Conservation (phyloP, 2,888 invertebrate species). For the Geophilus truncorum region DNA sequence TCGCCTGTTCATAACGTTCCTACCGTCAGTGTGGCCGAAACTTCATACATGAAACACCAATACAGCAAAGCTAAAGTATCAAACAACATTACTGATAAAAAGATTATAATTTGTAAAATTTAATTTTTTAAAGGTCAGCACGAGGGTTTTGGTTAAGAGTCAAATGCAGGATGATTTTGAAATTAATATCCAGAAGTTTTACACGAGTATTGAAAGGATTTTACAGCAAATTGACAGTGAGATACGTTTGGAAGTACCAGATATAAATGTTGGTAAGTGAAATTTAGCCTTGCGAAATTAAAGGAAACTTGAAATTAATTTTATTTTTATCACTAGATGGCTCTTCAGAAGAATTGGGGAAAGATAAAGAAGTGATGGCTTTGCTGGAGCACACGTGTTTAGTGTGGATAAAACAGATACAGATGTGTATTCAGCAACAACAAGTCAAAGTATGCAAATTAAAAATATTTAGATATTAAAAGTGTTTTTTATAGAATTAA, state of each 20-base stretch:
- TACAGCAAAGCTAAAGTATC: neutral
- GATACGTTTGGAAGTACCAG: constrained; percentile 61
- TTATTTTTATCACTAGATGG: constrained; percentile 39
- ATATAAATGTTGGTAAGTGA: constrained; percentile 49
- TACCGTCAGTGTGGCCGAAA: neutral
- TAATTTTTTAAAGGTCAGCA: neutral
- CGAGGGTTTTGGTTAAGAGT: constrained; percentile 40
- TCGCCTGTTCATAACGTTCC: neutral
- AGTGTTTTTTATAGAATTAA: neutral
- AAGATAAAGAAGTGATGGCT: constrained; percentile 54
- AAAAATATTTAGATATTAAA: neutral
- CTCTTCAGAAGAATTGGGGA: constrained; percentile 49
- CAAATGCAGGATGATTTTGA: constrained; percentile 53
- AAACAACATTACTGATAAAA: neutral
- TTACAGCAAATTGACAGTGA: constrained; percentile 72
- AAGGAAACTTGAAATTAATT: neutral
- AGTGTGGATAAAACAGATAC: constrained; percentile 52
- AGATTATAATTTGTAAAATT: neutral
- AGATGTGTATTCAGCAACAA: constrained; percentile 18
- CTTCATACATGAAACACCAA: neutral
- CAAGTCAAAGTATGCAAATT: constrained; percentile 12
- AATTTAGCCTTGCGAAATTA: neutral
- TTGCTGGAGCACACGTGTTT: constrained; percentile 59
- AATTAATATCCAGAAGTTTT: constrained; percentile 54
- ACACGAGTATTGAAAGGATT: constrained; percentile 58